Conservation (phyloP, 2,113 vertebrate species). For the Rhombomys opimus region DNA sequence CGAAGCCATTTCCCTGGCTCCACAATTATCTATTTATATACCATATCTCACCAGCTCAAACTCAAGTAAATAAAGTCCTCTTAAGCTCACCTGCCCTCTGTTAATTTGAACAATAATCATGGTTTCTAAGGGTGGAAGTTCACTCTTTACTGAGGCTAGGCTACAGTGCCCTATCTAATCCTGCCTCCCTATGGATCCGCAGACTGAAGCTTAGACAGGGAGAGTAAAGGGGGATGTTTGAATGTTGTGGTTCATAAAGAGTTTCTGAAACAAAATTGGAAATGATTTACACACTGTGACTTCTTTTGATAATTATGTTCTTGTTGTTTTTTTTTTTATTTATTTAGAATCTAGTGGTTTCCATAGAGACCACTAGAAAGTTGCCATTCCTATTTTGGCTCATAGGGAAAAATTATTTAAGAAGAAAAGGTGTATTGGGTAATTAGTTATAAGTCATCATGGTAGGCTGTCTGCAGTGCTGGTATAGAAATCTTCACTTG, state of each 20-base stretch:
- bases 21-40: background rate
- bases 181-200: constrained; percentile 51
- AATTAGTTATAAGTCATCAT: constrained; percentile 64
- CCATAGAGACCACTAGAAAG: background rate
- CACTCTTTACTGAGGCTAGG: constrained; percentile 65
- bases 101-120: constrained; percentile 55
- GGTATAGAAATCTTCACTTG: constrained; percentile 41
- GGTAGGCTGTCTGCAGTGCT: constrained; percentile 69
- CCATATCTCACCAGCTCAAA: constrained; percentile 6
- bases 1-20: background rate
- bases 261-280: constrained; percentile 24
- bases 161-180: constrained; percentile 75
- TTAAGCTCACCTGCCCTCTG: constrained; percentile 57
- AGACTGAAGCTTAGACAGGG: constrained; percentile 82
- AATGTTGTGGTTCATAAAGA: constrained; percentile 70
- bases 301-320: background rate
- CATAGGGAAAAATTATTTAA: constrained; percentile 61
- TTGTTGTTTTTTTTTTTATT: background rate
- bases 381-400: constrained; percentile 25
- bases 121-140: constrained; percentile 68
- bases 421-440: constrained; percentile 22
- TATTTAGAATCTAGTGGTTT: constrained; percentile 40
- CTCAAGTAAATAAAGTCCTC: constrained; percentile 68
- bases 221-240: constrained; percentile 65
- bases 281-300: constrained; percentile 26